Percentiles rank a stretch among this genome's conserved stretches.
These are phyloP conservation scores for Sylvilagus floridanus DNA, from an alignment of 2,797 vertebrate genomes.

Conservation along the genomic window DNA sequence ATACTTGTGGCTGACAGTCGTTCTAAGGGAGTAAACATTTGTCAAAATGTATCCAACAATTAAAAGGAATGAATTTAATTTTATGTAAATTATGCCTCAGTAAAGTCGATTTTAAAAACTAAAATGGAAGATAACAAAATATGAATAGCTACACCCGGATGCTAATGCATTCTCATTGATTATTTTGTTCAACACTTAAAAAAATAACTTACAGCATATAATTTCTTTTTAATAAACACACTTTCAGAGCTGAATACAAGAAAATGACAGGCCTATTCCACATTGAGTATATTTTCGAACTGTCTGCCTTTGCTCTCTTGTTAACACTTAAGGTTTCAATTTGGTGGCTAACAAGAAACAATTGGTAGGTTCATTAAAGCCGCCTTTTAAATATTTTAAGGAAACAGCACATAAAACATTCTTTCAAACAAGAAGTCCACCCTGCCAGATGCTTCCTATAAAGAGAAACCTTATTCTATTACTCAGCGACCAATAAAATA, in stretches of 20 bases:
- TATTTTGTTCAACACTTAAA: not conserved
- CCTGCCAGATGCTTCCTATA: slow-evolving; percentile 83
- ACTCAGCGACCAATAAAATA: slow-evolving; percentile 86
- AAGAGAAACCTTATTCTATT: slow-evolving; percentile 83
- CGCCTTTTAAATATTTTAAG: slow-evolving; percentile 81
- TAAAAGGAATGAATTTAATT: not conserved
- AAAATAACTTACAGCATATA: slow-evolving; percentile 38
- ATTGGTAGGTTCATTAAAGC: slow-evolving; percentile 81
- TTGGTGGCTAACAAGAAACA: slow-evolving; percentile 73
- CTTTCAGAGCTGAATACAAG: slow-evolving; percentile 31
- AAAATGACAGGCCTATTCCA: not conserved
- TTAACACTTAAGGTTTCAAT: slow-evolving; percentile 64
- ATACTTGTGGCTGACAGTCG: not conserved
- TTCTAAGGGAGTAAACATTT: not conserved
- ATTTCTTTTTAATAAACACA: slow-evolving; percentile 37
- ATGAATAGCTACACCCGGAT: not conserved
- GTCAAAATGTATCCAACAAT: not conserved
- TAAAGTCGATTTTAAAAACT: slow-evolving; percentile 36
- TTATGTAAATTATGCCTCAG: slow-evolving; percentile 31
- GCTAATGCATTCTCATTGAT: not conserved
- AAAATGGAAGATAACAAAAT: slow-evolving; percentile 18
- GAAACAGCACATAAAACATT: slow-evolving; percentile 84
- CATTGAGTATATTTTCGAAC: slow-evolving; percentile 47
- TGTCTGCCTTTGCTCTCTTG: slow-evolving; percentile 43
- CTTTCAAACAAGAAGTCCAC: slow-evolving; percentile 82